Evolutionary conservation across 2,113 vertebrate species (phyloP).

Genomic region (Ancistrus triradiatus): DNA sequence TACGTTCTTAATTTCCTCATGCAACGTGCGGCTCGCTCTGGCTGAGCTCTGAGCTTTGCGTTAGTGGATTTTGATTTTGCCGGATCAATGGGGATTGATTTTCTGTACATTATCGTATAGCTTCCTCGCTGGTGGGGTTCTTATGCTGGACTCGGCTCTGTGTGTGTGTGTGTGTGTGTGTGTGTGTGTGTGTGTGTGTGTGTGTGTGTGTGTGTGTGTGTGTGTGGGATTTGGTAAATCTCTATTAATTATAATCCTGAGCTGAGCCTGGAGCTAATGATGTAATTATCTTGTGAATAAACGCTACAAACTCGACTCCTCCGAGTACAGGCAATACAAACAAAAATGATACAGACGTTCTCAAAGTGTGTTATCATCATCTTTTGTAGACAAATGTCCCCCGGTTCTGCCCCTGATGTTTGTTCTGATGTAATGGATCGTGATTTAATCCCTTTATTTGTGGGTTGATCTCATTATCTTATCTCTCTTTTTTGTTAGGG

Average conservation of each 20-base stretch:
- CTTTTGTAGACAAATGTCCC: too few relatives aligned
- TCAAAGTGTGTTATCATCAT: neutral
- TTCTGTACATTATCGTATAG: neutral
- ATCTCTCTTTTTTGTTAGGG: slow-evolving; percentile 72
- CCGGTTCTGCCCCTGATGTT: too few relatives aligned
- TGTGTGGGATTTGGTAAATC: slow-evolving; percentile 2
- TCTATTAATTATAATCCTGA: slow-evolving; percentile 22
- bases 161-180: too few relatives aligned
- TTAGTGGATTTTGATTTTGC: neutral
- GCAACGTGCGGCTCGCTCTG: too few relatives aligned
- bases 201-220: too few relatives aligned
- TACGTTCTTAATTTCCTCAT: too few relatives aligned
- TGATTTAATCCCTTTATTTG: slow-evolving; percentile 2
- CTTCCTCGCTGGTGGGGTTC: neutral
- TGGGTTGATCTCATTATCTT: neutral
- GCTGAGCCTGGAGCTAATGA: slow-evolving; percentile 61
- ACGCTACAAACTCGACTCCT: slow-evolving; percentile 52
- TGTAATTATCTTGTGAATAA: slow-evolving; percentile 68
- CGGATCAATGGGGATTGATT: neutral
- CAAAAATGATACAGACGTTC: slow-evolving; percentile 16
- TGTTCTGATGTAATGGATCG: neutral
- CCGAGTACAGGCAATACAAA: slow-evolving; percentile 46
- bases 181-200: too few relatives aligned
- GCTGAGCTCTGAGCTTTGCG: too few relatives aligned
- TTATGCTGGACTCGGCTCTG: neutral